Conservation (phyloP, 2,888 invertebrate species). For the Leptura quadrifasciata region DNA sequence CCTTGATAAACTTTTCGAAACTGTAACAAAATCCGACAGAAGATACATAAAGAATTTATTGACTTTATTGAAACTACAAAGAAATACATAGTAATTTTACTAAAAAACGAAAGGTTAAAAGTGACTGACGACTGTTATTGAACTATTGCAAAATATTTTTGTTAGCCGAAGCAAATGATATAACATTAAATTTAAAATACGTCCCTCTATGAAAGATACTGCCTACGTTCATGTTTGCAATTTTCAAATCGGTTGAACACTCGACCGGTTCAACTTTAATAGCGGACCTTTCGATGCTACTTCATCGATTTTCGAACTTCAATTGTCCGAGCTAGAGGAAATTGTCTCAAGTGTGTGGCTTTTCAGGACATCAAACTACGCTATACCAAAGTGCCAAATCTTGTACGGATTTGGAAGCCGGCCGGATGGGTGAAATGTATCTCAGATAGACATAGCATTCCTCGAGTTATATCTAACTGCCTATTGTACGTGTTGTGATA, state of each 20-base stretch:
- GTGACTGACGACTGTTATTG: no score
- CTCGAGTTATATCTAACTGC: conserved; percentile 16
- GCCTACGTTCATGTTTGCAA: conserved; percentile 26
- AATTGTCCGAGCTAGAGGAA: conserved; percentile 53
- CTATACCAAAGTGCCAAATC: conserved; percentile 55
- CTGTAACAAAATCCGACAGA: no score
- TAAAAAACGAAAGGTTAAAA: no score
- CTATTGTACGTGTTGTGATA: neutral
- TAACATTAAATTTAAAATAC: no score
- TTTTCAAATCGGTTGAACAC: conserved; percentile 27
- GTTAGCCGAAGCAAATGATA: no score
- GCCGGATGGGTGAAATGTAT: conserved; percentile 35
- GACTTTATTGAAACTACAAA: no score
- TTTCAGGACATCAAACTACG: conserved; percentile 46
- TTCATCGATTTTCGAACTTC: conserved; percentile 42
- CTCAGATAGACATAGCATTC: conserved; percentile 21
- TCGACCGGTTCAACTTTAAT: conserved; percentile 37
- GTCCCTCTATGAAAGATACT: neutral
- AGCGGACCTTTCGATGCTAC: conserved; percentile 35
- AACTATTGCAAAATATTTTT: no score
- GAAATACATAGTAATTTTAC: no score
- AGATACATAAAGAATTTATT: no score
- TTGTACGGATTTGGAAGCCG: conserved; percentile 54
- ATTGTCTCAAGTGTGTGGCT: conserved; percentile 54
- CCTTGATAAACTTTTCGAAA: no score